phyloP scores from a whole-genome alignment of 2,113 vertebrate genomes.

The Bungarus multicinctus region DNA sequence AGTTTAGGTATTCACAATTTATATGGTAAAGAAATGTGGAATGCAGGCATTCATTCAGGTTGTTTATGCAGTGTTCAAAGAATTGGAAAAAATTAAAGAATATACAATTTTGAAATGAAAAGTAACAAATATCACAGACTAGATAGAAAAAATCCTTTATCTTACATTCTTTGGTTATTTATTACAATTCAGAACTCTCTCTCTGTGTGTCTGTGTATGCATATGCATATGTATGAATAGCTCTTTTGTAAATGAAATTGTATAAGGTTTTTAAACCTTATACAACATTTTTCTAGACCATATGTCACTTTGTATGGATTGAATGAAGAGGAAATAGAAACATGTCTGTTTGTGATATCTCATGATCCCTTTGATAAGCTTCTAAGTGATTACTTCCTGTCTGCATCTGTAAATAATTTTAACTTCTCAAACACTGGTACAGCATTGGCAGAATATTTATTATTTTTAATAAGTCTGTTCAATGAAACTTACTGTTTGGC shows the following conservation, averaged over 20 bases:
- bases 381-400: slow-evolving; percentile 8
- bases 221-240: not conserved
- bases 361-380: slow-evolving; percentile 13
- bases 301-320: slow-evolving; percentile 19
- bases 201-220: not conserved
- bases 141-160: not conserved
- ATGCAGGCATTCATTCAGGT: not conserved
- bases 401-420: slow-evolving; percentile 30
- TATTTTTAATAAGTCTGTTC: not conserved
- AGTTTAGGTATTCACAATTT: not conserved
- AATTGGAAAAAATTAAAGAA: not conserved
- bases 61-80: not conserved
- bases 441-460: not conserved
- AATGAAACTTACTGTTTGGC: slow-evolving; percentile 11
- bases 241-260: slow-evolving; percentile 35
- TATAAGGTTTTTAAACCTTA: slow-evolving; percentile 39
- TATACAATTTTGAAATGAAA: not conserved
- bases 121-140: not conserved
- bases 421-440: not conserved
- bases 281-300: slow-evolving; percentile 15
- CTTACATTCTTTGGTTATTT: slow-evolving; percentile 6
- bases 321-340: not conserved
- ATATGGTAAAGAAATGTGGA: not conserved
- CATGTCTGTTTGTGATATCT: slow-evolving; percentile 17
- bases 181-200: slow-evolving; percentile 3